Evolutionary conservation across 1,140 invertebrate species (phyloP), one percentile per base, ranked within the genome.

Genomic region (Holcopasites calliopsidis): DNA sequence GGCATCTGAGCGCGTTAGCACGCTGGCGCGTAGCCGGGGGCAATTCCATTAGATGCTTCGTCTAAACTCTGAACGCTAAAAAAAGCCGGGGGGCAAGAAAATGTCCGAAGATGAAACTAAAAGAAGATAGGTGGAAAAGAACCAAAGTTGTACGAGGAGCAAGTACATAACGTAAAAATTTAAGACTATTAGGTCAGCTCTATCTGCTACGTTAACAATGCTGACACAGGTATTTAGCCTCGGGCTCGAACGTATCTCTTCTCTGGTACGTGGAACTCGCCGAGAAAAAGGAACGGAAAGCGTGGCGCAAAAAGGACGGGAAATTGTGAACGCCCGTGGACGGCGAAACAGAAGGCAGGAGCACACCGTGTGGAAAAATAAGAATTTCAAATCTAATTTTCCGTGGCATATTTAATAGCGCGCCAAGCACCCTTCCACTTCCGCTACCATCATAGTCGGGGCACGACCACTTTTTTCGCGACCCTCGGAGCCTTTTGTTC

Each of bases 331-430:
- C 42, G 33, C 0, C 1, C 60, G n/a, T 57, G 35, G 47, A 6
- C 10, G 49, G 68, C 26, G n/a, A 65, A 47, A 26, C 50, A 58
- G 23, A 61, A 16, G 52, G 47, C 40, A 44, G 76, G 77, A 80
- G n/a, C n/a, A 70, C 75, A 62, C 61, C 68, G 28, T 49, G 47
- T 66, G 71, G 76, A 80, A 85, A 85, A 88, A 87, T 87, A 86
- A 87, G 85, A 88, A 86, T 87, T 88, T 87, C 79, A 86, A 86
- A 88, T 87, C 79, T 82, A 88, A 88, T 88, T 86, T 87, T 80
- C 76, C 73, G 49, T 83, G 79, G 84, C 84, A 83, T 87, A 86
- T 85, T 87, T 87, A 87, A 87, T 85, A 83, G 75, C 49, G 50
- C 42, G 47, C 79, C 71, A 52, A 76, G 62, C 78, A 70, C 81